Percentiles rank a stretch among this genome's conserved stretches.
Conservation (phyloP, 2,113 vertebrate species). For the Gymnobelideus leadbeateri region DNA sequence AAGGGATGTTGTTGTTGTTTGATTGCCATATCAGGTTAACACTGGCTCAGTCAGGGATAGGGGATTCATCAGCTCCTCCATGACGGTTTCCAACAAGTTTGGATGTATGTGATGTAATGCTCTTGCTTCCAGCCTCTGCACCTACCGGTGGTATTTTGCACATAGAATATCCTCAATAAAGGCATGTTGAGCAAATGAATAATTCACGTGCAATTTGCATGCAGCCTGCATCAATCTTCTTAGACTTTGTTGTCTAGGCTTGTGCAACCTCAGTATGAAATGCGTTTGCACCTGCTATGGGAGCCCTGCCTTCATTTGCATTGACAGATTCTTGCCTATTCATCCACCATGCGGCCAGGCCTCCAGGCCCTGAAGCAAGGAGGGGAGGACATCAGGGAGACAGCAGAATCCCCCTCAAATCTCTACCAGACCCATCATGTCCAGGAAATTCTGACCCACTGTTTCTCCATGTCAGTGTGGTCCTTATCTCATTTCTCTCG, state of each 20-base stretch:
- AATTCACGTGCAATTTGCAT: neutral
- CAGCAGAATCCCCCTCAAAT: neutral
- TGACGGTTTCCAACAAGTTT: neutral
- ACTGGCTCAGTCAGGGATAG: neutral
- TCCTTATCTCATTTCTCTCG: neutral
- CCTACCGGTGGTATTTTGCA: neutral
- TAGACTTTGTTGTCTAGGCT: neutral
- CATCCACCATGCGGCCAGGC: neutral
- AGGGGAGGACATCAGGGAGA: neutral
- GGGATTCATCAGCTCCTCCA: neutral
- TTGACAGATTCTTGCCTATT: neutral
- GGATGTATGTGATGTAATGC: neutral
- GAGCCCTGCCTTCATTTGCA: neutral
- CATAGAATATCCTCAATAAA: neutral
- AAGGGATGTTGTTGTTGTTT: neutral
- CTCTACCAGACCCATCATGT: neutral
- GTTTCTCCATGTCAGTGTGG: neutral
- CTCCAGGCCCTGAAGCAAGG: neutral
- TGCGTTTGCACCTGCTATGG: neutral
- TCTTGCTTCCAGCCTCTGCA: neutral
- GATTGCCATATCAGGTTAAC: neutral
- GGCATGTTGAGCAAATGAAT: neutral
- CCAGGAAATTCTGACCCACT: neutral
- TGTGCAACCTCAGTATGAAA: neutral
- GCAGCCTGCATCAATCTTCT: neutral